Evolutionary conservation across 2,797 vertebrate species (phyloP).

Genomic region (Fistularia commersonii): DNA sequence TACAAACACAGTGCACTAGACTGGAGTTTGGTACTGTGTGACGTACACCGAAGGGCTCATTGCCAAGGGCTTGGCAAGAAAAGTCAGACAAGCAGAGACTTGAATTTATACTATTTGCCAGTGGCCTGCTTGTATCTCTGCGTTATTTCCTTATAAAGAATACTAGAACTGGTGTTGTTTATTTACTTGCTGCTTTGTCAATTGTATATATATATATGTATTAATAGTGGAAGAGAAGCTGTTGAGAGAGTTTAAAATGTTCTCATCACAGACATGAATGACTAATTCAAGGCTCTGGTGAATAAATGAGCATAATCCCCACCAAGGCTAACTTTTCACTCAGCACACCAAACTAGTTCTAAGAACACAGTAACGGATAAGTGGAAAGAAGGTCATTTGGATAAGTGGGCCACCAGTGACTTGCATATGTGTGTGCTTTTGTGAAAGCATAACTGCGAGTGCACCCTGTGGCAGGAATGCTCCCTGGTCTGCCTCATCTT

Average conservation of each 20-base stretch:
- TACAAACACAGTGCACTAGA: not conserved
- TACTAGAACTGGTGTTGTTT: not conserved
- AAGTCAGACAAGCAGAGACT: constrained; percentile 38
- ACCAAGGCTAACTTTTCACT: not conserved
- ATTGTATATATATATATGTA: no score
- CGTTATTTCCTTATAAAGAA: no score
- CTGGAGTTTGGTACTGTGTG: not conserved
- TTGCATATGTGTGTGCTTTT: not conserved
- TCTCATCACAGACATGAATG: no score
- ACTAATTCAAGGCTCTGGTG: no score
- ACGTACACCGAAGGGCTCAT: constrained; percentile 8
- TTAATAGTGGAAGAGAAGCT: no score
- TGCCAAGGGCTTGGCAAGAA: constrained; percentile 33
- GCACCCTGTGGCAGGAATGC: constrained; percentile 43
- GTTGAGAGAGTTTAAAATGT: no score
- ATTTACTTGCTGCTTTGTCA: not conserved
- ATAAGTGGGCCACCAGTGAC: constrained; percentile 37
- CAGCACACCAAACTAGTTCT: constrained; percentile 8
- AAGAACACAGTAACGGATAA: constrained; percentile 5
- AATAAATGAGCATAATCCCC: not conserved
- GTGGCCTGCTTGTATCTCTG: no score
- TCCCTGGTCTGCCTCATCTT: constrained; percentile 41
- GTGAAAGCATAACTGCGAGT: constrained; percentile 23
- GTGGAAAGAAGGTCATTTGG: constrained; percentile 30
- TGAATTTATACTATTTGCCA: constrained; percentile 22